Percentiles rank a stretch among this genome's conserved stretches.
These are phyloP conservation scores for Hemiscyllium ocellatum DNA, from an alignment of 2,113 vertebrate species.

Conservation along the genomic window DNA sequence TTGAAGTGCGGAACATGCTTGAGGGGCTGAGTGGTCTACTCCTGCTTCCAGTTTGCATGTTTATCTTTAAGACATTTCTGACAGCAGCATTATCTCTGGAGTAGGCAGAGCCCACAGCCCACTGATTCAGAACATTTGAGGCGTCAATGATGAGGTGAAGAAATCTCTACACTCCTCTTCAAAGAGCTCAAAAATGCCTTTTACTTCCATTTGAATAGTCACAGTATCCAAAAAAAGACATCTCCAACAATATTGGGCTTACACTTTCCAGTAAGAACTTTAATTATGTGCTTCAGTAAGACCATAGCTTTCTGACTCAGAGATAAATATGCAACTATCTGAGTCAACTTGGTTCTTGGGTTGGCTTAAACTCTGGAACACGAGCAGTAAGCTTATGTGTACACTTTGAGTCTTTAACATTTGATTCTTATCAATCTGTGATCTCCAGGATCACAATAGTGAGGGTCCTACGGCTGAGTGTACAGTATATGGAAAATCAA, in stretches of 20 bases:
- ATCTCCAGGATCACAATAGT: not conserved
- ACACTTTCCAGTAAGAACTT: not conserved
- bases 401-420: not conserved
- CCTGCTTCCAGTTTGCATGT: too few relatives aligned
- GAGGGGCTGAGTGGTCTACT: too few relatives aligned
- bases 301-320: not conserved
- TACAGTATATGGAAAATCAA: not conserved
- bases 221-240: not conserved
- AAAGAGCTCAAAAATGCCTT: not conserved
- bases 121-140: too few relatives aligned
- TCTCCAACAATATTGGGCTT: not conserved
- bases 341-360: not conserved
- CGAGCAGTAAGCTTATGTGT: not conserved
- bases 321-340: too few relatives aligned
- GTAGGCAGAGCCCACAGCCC: too few relatives aligned
- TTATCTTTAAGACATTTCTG: too few relatives aligned
- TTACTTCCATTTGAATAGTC: not conserved
- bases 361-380: not conserved
- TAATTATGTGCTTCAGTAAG: not conserved
- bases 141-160: too few relatives aligned
- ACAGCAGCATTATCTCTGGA: too few relatives aligned
- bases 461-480: not conserved
- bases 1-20: too few relatives aligned
- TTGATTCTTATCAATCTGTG: not conserved
- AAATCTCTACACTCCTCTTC: not conserved